Evolutionary conservation across 1,140 invertebrate species (phyloP), one percentile per base, ranked within the genome.

Genomic region (Ridgeia piscesae): DNA sequence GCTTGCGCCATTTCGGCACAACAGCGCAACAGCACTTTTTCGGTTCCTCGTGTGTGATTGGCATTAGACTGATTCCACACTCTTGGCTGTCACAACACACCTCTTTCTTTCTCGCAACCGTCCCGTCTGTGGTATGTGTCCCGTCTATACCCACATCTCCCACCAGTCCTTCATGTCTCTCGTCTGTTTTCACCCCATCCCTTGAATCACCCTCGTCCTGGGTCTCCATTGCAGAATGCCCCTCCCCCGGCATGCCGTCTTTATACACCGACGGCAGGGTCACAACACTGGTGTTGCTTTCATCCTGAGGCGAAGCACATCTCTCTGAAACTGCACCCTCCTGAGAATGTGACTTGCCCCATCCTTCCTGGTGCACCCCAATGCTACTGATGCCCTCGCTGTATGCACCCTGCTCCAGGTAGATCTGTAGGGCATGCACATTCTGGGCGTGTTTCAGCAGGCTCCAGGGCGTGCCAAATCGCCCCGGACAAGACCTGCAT

Each of bases 1-100:
- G 93, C 89, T 95, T 95, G 27, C 95, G 93, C 91, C 95, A 95
- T 93, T 95, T 95, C 9, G 95, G 95, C 34, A 95, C 92, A 21
- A 95, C 94, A 31, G 95, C 93, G 94, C 93, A 94, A 93, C 95
- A 95, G 92, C 95, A 95, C 90, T 95, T 95, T 88, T 95, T 94
- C 8, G 94, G 94, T 33, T 93, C 89, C 92, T 94, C 94, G 91
- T 94, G 94, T 34, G 94, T 94, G 4, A 94, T 94, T 6, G 94
- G 94, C 91, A 94, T 94, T 14, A 94, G 93, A 8, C 94, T 94
- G n/a, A 95, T 94, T 11, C 94, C 93, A 93, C 95, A 95, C 48
- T 94, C 93, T 91, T 94, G 92, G 92, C 92, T 93, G 91, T 93
- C 92, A 93, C 95, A 95, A 92, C 94, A 95, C 34, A 93, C 27